These are phyloP conservation scores for Scaptomyza cyrtandrae DNA, from an alignment of 2,888 invertebrate genomes.

Conservation along the genomic window DNA sequence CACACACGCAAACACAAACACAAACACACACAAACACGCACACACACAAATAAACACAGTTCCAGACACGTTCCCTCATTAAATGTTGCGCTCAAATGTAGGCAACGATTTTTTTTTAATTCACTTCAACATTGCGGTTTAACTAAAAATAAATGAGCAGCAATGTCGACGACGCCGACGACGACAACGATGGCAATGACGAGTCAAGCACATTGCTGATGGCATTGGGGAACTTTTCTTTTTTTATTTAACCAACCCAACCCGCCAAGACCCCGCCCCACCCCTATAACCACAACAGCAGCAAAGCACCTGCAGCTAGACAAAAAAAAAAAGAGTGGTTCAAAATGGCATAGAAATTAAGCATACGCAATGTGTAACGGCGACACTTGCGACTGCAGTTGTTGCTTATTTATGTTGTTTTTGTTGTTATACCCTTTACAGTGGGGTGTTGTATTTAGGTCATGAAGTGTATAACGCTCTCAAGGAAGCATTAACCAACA, in stretches of 20 bases:
- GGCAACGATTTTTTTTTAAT: conserved; percentile 33
- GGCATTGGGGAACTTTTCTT: conserved; percentile 24
- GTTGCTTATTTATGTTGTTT: neutral
- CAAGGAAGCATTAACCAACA: no score
- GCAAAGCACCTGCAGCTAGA: conserved; percentile 2
- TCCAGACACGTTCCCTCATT: conserved; percentile 48
- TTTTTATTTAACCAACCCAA: neutral
- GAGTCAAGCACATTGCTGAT: conserved; percentile 44
- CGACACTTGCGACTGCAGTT: conserved; percentile 22
- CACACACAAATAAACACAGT: no score
- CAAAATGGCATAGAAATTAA: conserved; percentile 63
- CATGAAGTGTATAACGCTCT: neutral
- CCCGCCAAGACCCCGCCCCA: neutral
- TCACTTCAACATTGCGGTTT: conserved; percentile 25
- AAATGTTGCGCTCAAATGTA: conserved; percentile 46
- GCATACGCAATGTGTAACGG: conserved; percentile 66
- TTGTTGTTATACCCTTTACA: neutral
- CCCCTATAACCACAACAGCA: no score
- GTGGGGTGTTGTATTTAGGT: neutral
- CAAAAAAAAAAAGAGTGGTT: conserved; percentile 18
- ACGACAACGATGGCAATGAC: neutral
- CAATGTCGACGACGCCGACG: conserved; percentile 31
- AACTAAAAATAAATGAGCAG: conserved; percentile 72
- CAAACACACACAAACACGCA: neutral
- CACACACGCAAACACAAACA: no score